Conservation (phyloP, 2,797 vertebrate species). For the Molossus alvarezi region DNA sequence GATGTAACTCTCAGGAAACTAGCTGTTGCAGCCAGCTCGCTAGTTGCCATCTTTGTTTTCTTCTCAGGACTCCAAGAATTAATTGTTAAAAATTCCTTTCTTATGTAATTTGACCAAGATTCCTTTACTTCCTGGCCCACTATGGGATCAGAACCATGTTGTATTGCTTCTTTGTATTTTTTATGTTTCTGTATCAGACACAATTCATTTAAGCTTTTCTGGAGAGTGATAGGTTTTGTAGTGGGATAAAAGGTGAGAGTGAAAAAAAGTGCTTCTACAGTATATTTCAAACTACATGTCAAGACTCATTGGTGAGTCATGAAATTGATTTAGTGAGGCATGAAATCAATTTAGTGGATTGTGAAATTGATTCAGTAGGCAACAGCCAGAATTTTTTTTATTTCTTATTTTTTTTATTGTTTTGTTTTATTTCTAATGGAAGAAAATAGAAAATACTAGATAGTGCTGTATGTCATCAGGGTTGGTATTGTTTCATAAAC, state of each 20-base stretch:
- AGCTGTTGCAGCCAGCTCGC: neutral
- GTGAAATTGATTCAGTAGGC: slow-evolving; percentile 60
- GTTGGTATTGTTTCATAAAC: neutral
- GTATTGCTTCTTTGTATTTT: slow-evolving; percentile 18
- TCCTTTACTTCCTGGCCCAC: neutral
- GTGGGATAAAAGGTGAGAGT: neutral
- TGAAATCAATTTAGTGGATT: slow-evolving; percentile 56
- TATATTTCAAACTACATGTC: slow-evolving; percentile 34
- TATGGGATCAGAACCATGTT: neutral
- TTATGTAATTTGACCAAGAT: slow-evolving; percentile 19
- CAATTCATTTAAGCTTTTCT: slow-evolving; percentile 22
- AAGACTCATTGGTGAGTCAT: slow-evolving; percentile 41
- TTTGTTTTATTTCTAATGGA: slow-evolving; percentile 55
- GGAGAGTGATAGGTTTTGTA: slow-evolving; percentile 4
- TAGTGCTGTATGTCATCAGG: neutral
- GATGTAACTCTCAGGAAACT: neutral
- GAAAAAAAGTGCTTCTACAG: neutral
- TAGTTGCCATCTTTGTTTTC: neutral
- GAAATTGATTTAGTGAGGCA: neutral
- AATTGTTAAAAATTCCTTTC: slow-evolving; percentile 25
- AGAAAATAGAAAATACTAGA: slow-evolving; percentile 29
- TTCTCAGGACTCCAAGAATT: neutral
- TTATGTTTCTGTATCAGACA: slow-evolving; percentile 38
- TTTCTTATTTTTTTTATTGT: neutral
- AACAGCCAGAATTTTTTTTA: slow-evolving; percentile 22